Evolutionary conservation across 2,113 vertebrate species (phyloP).

Genomic region (Canis aureus): DNA sequence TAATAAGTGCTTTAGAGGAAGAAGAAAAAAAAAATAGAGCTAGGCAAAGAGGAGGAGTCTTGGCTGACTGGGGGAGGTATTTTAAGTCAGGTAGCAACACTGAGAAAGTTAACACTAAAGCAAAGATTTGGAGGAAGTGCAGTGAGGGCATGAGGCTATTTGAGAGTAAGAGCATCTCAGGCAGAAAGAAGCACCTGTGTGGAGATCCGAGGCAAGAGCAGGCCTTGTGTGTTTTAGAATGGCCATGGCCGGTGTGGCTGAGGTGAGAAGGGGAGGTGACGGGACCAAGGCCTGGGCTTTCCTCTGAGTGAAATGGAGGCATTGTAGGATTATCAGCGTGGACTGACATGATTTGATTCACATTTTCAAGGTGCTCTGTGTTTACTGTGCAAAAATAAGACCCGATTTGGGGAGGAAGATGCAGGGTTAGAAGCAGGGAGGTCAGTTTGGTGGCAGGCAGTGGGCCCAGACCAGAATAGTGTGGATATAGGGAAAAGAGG

Average conservation of each 20-base stretch:
- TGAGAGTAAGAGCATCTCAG: background rate
- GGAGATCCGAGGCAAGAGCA: background rate
- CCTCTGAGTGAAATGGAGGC: background rate
- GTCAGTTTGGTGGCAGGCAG: background rate
- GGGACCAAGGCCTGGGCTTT: background rate
- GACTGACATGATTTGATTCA: background rate
- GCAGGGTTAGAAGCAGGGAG: background rate
- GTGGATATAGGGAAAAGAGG: background rate
- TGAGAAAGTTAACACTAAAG: background rate
- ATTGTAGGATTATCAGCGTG: too few relatives aligned
- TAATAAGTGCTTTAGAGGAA: background rate
- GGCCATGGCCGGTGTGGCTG: too few relatives aligned
- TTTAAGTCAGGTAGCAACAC: background rate
- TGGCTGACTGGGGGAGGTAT: background rate
- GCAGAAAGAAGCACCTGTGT: background rate
- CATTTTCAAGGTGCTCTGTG: background rate
- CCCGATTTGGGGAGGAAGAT: background rate
- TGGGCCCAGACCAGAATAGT: background rate
- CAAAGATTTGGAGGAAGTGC: background rate
- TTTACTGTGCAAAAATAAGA: background rate
- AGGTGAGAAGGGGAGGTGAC: background rate
- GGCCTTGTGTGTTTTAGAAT: background rate
- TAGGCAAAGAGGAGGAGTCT: background rate
- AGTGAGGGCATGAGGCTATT: rapidly evolving
- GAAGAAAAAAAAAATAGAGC: background rate